phyloP scores from a whole-genome alignment of 2,797 vertebrate species.

The Limnodromus scolopaceus region DNA sequence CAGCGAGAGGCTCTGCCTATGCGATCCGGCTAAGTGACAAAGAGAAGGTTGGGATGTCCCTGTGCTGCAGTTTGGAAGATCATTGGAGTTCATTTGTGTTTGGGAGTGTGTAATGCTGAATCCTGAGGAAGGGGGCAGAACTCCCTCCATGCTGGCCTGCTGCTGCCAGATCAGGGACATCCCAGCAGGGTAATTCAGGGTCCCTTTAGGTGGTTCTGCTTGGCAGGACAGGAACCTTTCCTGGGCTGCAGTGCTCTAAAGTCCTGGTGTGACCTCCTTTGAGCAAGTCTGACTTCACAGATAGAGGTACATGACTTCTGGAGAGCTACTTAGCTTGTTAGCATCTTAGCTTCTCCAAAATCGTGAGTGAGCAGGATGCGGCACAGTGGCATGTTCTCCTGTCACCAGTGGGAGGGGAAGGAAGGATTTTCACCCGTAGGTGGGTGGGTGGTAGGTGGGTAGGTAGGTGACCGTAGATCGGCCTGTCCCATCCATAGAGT shows the following conservation, averaged over 20 bases:
- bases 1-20: not conserved
- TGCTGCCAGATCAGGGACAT: not conserved
- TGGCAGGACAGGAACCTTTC: not conserved
- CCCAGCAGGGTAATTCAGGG: not conserved
- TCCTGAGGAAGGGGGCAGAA: not conserved
- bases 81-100: not conserved
- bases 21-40: no score
- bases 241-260: not conserved
- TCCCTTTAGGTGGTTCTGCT: not conserved
- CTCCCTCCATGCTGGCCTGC: rapidly evolving
- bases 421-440: not conserved
- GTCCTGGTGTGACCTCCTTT: not conserved
- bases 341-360: not conserved
- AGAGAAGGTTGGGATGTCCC: not conserved
- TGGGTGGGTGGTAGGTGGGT: no score
- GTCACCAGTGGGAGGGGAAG: not conserved
- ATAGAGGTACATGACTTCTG: not conserved
- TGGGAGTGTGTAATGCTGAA: not conserved
- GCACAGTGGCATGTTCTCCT: not conserved
- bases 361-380: not conserved
- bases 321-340: not conserved
- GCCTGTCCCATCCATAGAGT: not conserved
- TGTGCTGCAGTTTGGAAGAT: not conserved
- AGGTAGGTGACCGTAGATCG: no score
- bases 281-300: not conserved